Base-by-base conservation (phyloP, 2,797 vertebrate genomes). In the Xerus rutilus region DNA sequence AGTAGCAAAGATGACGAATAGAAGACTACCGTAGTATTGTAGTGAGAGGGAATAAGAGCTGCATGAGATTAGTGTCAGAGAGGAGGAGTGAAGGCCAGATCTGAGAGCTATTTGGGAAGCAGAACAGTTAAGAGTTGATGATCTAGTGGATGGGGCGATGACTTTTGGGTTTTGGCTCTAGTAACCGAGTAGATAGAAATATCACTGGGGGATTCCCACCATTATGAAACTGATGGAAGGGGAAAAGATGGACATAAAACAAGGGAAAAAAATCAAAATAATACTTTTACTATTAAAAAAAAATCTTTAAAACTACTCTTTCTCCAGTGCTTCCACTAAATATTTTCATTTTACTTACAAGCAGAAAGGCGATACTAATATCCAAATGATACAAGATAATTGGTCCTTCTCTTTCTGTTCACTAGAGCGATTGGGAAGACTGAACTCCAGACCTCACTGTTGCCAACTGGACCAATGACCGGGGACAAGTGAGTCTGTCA, bases 331-430 rank as follows among this genome's bases (percentile, higher is more conserved):
- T 62, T 88, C 28, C 49, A 72, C 23, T 32, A 87, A 67, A 89
- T 62, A 59, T 73, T 91, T 86, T 32, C 14, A 65, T 81, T 82
- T 93, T 77, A 86, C 62, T 79, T 72, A 78, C 21, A 83, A 70
- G 52, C 57, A 72, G 45, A 72, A 87, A 23, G 20, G 23, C 45
- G 32, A n/a, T 69, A 47, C 30, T 30, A 35, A 65, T 43, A 39
- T 14, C 25, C 43, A 54, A 77, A 86, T 43, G 69, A 12, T 17
- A 15, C n/a, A 39, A 49, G 43, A 14, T 45, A 10, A 10, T 57
- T 83, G 85, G 20, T 11, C n/a, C 70, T 84, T 87, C 92, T 86
- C 47, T 23, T 73, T 88, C 35, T 59, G 10, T 35, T 73, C 65
- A 91, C 74, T 43, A 45, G 15, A 47, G 2, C 47, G 10, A 67